Conservation (phyloP, 2,113 vertebrate genomes). For the Pluvialis apricaria region DNA sequence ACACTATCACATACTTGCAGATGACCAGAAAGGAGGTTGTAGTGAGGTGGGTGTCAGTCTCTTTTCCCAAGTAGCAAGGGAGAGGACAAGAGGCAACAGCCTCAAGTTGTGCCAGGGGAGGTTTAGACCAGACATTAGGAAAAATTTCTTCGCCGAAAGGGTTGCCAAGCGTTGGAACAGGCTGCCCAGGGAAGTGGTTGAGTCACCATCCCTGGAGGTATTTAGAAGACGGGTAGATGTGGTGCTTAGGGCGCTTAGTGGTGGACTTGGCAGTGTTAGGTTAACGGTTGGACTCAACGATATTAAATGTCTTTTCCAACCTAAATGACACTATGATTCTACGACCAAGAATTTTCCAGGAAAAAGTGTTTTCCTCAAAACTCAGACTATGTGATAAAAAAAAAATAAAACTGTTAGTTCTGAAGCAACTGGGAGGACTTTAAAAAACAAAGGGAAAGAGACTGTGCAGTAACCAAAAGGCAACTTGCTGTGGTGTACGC, state of each 20-base stretch:
- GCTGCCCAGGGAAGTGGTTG: neutral
- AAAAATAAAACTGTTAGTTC: neutral
- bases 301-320: neutral
- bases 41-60: neutral
- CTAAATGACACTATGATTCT: neutral
- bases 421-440: neutral
- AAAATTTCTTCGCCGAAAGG: neutral
- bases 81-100: neutral
- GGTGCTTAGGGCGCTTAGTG: neutral
- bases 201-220: neutral
- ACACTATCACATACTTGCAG: fast-evolving
- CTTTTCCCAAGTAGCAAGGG: neutral
- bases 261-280: neutral
- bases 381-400: neutral
- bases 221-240: neutral
- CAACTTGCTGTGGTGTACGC: neutral
- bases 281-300: neutral
- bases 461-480: neutral
- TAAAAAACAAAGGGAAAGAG: neutral
- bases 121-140: neutral
- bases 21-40: neutral
- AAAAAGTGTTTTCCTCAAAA: neutral
- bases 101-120: neutral
- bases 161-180: neutral
- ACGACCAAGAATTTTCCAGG: neutral